These are phyloP conservation scores for Drosophila aff. DNA, from an alignment of 1,140 invertebrate genomes.

Conservation along the genomic window DNA sequence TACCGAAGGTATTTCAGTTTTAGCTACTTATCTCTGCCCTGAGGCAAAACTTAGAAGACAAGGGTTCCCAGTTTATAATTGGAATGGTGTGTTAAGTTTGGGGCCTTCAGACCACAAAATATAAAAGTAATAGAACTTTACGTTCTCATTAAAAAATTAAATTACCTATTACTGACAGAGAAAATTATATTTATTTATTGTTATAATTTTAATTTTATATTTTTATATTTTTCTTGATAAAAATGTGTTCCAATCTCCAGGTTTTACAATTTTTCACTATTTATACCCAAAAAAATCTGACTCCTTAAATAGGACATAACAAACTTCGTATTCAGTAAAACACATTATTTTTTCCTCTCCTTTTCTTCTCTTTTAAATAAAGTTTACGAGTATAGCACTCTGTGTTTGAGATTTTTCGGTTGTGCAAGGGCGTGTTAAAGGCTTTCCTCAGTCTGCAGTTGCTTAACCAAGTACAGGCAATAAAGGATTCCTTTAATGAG, in stretches of 20 bases:
- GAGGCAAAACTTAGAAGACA: neutral
- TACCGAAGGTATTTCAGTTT: neutral
- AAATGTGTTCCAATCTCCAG: neutral
- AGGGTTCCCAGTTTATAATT: too few relatives aligned
- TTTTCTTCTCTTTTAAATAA: slow-evolving; percentile 7
- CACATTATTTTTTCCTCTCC: neutral
- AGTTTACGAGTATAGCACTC: slow-evolving; percentile 31
- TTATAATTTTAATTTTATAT: neutral
- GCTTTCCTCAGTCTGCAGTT: slow-evolving; percentile 23
- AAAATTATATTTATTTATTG: neutral
- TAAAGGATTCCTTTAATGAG: slow-evolving; percentile 43
- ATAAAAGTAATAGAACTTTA: too few relatives aligned
- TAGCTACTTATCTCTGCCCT: neutral
- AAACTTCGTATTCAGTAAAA: neutral
- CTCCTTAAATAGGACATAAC: neutral
- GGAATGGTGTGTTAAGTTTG: neutral
- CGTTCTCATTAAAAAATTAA: neutral
- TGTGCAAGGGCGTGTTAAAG: slow-evolving; percentile 38
- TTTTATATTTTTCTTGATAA: too few relatives aligned
- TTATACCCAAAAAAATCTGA: neutral
- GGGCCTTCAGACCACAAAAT: neutral
- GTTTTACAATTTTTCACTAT: neutral
- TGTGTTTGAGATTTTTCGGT: slow-evolving; percentile 3
- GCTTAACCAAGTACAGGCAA: slow-evolving; percentile 56
- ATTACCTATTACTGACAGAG: too few relatives aligned